phyloP scores from a whole-genome alignment of 2,113 vertebrate genomes.

The Donacobius atricapilla region DNA sequence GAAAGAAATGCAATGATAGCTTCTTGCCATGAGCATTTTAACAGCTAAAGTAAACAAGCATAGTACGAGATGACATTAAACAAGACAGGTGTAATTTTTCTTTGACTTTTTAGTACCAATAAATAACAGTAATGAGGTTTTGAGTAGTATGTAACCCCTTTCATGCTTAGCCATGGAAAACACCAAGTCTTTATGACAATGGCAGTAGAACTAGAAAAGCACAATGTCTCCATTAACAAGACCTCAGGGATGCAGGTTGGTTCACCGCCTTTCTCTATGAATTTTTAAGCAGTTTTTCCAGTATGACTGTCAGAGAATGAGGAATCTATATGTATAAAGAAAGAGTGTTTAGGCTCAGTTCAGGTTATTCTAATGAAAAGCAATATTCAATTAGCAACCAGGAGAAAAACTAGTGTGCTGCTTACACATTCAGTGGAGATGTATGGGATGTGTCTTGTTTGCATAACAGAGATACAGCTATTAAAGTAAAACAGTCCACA shows the following conservation, averaged over 20 bases:
- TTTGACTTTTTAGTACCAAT: slow-evolving; percentile 1
- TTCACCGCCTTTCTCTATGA: neutral
- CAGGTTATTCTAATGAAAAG: neutral
- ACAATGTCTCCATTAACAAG: neutral
- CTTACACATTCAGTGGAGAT: neutral
- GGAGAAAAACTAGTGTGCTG: neutral
- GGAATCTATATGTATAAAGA: neutral
- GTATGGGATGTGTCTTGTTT: neutral
- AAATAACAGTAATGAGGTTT: slow-evolving; percentile 9
- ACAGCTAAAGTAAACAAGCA: neutral
- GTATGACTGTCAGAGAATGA: neutral
- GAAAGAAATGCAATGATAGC: neutral
- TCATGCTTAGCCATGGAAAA: neutral
- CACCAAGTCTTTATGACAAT: neutral
- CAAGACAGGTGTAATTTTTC: neutral
- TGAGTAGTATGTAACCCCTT: neutral
- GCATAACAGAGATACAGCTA: neutral
- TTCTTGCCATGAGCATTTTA: neutral
- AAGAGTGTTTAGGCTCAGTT: neutral
- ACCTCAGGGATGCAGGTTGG: neutral
- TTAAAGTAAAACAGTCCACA: neutral
- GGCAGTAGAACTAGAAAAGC: neutral
- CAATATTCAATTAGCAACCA: neutral
- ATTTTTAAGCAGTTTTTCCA: neutral
- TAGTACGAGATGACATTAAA: neutral